Base-by-base conservation (phyloP, 2,888 invertebrate genomes). In the Hypolimnas misippus region DNA sequence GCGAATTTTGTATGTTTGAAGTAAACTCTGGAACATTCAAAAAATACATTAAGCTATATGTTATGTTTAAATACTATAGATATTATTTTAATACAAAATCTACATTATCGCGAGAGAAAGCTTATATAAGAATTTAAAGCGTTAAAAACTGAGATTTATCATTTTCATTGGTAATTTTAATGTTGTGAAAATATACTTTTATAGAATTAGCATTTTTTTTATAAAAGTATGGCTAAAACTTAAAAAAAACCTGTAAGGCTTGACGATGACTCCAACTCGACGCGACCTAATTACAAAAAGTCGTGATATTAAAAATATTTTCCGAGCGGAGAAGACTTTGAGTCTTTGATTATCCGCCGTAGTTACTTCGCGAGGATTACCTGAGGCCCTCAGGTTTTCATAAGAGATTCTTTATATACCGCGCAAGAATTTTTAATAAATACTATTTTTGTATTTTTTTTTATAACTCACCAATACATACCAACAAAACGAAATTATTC, bases 231-330 rank as follows among this genome's bases (percentile, higher is more conserved):
- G 16, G 1, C 7, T 49, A 50, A n/a, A 55, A 21, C 14, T 53
- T 12, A 14, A 53, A 53, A 51, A 49, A 53, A n/a, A n/a, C n/a
- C n/a, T n/a, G 31, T 60, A 63, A 60, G 40, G 60, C 53, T 57
- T 42, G 31, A 50, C 59, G 50, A 38, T 54, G 54, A 35, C 50
- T 55, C 16, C 33, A 46, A 51, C 57, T 63, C 57, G 57, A 57
- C 57, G 35, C 50, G 63, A 61, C 63, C 66, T 66, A 63, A 66
- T 66, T 63, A 61, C 57, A 50, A 57, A 66, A 63, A 57, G 57
- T 58, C 52, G 58, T 51, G 57, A 59, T 60, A 57, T 66, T 60
- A 60, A 63, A 66, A 65, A 62, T 62, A 65, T 65, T 65, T 57
- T 62, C 62, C 40, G 33, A 59, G 58, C 52, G 46, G 55, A 31